Conservation (phyloP, 2,797 vertebrate genomes). For the Phataginus tetradactyla region DNA sequence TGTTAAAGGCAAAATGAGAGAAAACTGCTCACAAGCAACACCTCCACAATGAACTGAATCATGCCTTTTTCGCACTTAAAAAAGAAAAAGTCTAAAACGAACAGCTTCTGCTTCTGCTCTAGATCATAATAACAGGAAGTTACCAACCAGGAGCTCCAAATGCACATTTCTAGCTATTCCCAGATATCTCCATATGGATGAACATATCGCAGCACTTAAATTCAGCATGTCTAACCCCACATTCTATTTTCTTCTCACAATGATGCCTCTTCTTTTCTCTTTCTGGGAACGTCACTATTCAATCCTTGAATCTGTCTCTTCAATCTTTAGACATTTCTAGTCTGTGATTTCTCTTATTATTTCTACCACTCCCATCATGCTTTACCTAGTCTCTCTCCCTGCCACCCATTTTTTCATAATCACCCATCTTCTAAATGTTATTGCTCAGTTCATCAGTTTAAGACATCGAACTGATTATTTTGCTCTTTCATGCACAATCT, state of each 20-base stretch:
- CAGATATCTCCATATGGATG: neutral
- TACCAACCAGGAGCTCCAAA: neutral
- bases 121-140: conserved; percentile 35
- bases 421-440: neutral
- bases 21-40: neutral
- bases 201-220: neutral
- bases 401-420: neutral
- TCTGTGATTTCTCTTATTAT: neutral
- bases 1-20: neutral
- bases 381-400: neutral
- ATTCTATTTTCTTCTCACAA: neutral
- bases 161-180: neutral
- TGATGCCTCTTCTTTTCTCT: neutral
- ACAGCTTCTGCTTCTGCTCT: neutral
- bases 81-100: neutral
- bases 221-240: neutral
- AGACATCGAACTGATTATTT: neutral
- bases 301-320: neutral
- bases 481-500: neutral
- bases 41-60: neutral
- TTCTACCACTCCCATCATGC: neutral
- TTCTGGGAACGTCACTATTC: neutral
- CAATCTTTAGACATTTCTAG: neutral
- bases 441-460: neutral
- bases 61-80: neutral